These are phyloP conservation scores for Setophaga petechia DNA, from an alignment of 2,113 vertebrate genomes.

Conservation along the genomic window DNA sequence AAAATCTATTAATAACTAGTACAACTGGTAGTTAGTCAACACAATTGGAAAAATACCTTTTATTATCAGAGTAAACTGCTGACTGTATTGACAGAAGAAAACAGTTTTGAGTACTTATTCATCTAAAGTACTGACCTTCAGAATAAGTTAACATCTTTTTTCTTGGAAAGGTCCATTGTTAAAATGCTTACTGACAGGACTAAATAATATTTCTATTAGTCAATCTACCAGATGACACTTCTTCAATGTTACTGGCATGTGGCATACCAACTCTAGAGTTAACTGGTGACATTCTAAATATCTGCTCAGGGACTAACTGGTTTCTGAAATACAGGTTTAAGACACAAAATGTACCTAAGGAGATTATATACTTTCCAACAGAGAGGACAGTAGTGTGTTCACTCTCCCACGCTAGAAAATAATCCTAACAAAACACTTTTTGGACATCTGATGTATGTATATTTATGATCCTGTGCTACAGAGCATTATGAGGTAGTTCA, in stretches of 20 bases:
- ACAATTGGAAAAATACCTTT: conserved; percentile 28
- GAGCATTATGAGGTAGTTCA: conserved; percentile 31
- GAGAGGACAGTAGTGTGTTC: not conserved
- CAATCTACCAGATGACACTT: not conserved
- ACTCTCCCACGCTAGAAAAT: not conserved
- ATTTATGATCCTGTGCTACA: not conserved
- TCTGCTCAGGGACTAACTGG: not conserved
- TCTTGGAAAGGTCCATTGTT: conserved; percentile 20
- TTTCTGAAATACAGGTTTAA: not conserved
- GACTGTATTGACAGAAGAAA: conserved; percentile 24
- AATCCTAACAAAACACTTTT: not conserved
- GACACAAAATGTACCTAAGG: not conserved
- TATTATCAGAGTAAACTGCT: conserved; percentile 37
- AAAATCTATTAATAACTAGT: not conserved
- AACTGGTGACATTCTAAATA: not conserved
- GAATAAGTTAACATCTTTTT: conserved; percentile 3
- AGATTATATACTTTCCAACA: not conserved
- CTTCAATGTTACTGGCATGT: not conserved
- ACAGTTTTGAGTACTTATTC: not conserved
- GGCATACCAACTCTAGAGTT: not conserved
- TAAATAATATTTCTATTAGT: not conserved
- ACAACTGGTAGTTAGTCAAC: conserved; percentile 33
- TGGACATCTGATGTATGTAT: not conserved
- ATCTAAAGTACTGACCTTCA: not conserved
- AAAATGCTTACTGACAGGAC: not conserved